Conservation (phyloP, 2,888 invertebrate species). For the Abrostola triplasia region DNA sequence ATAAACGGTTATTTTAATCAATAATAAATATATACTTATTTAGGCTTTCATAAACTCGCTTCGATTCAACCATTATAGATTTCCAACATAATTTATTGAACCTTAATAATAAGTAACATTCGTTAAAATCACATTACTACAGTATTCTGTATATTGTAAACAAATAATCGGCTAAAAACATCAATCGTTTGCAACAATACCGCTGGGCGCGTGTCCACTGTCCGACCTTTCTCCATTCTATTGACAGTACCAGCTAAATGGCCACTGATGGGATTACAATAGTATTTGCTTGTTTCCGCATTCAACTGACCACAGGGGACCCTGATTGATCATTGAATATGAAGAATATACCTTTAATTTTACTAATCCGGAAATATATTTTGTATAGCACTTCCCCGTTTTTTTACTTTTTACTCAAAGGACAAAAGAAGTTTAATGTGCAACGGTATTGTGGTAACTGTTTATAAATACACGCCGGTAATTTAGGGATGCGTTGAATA, state of each 20-base stretch:
- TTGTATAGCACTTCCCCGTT: constrained; percentile 36
- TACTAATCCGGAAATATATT: constrained; percentile 60
- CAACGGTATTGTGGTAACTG: constrained; percentile 28
- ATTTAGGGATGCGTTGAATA: constrained; percentile 61
- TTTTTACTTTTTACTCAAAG: constrained; percentile 39
- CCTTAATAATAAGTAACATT: constrained; percentile 50
- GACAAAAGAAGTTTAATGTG: constrained; percentile 7
- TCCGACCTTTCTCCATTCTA: constrained; percentile 40
- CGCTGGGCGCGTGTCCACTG: constrained; percentile 63
- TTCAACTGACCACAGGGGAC: constrained; percentile 73
- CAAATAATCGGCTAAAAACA: constrained; percentile 61
- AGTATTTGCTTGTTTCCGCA: constrained; percentile 65
- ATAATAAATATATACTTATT: too few species aligned
- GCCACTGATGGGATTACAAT: constrained; percentile 70
- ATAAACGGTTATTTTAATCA: too few species aligned
- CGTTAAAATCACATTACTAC: constrained; percentile 69
- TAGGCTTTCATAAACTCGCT: too few species aligned
- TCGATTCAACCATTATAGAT: not conserved
- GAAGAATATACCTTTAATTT: constrained; percentile 80
- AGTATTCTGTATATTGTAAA: constrained; percentile 65
- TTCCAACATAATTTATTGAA: constrained; percentile 5
- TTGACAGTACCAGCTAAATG: constrained; percentile 64
- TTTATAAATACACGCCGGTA: constrained; percentile 38
- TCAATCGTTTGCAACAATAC: constrained; percentile 64
- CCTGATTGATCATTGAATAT: constrained; percentile 75